Base-by-base conservation (phyloP, 2,888 invertebrate species). In the Periphyllus acericola region DNA sequence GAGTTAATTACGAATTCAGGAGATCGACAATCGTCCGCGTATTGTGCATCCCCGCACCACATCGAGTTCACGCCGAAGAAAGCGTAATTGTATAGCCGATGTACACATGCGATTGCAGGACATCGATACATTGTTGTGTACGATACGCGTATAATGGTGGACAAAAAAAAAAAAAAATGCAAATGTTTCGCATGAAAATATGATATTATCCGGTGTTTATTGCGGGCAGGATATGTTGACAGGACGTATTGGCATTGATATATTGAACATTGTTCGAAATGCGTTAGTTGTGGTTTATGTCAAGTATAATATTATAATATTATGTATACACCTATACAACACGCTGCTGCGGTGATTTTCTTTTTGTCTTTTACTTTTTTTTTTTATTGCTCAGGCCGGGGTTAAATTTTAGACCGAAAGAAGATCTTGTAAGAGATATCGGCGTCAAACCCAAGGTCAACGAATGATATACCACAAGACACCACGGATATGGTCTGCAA, bases 351-450 rank as follows among this genome's bases (percentile, higher is more conserved):
- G 79, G 66, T 66, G n/a, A n/a, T 80, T 36, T 25, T 34, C 29
- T 76, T n/a, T n/a, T n/a, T n/a, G n/a, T n/a, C n/a, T n/a, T n/a
- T n/a, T n/a, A n/a, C n/a, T n/a, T n/a, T 36, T 68, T 9, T 29
- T 66, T 82, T 32, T 71, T 32, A 52, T 52, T 52, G 32, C 17
- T 3, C 32, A 6, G 71, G 21, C 71, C 14, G 46, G 81, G 71
- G 46, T 71, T 71, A 52, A 25, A 32, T 82, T 81, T 71, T 32
- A 46, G 21, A 71, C 71, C 82, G 25, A 71, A 82, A 82, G 46
- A 52, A 71, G 46, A 71, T 72, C 46, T 32, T 46, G 71, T 46
- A 80, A 80, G 5, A 68, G 66, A 66, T 82, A 32, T 82, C 6
- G 46, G 32, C 25, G 46, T 71, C 14, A 25, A 46, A 81, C 32